A percentile compares a stretch with the other conserved stretches of the same genome.
Conservation (phyloP, 2,888 invertebrate genomes). For the Anthophora plumipes region DNA sequence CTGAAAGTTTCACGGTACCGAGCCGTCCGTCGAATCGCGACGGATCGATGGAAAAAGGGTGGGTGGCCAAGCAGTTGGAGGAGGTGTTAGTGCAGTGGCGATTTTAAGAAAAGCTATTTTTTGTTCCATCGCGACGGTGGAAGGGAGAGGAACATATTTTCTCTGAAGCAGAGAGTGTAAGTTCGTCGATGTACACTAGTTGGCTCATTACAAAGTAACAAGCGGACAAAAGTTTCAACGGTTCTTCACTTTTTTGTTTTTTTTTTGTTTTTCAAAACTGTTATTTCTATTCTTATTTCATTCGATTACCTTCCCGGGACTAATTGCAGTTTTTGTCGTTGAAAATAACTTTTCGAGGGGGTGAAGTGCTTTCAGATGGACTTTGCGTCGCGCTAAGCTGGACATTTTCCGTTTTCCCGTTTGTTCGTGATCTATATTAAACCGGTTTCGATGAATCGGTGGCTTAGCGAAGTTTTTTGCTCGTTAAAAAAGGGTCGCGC, state of each 20-base stretch:
- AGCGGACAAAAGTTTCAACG: background rate
- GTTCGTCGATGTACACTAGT: background rate
- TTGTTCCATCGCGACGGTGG: background rate
- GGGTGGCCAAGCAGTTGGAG: background rate
- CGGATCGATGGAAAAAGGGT: constrained; percentile 39
- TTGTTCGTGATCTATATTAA: constrained; percentile 30
- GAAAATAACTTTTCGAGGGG: constrained; percentile 17
- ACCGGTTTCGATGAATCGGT: constrained; percentile 22
- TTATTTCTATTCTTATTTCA: constrained; percentile 7
- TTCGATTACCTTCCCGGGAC: constrained; percentile 21
- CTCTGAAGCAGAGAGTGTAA: background rate
- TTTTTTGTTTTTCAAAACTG: background rate
- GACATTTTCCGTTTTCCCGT: constrained; percentile 13
- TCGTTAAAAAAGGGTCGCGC: constrained; percentile 4
- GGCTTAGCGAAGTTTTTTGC: constrained; percentile 18
- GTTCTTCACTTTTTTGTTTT: no score
- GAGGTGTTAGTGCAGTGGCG: background rate
- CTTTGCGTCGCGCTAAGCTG: background rate
- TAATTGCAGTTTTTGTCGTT: constrained; percentile 36
- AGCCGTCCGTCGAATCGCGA: constrained; percentile 31
- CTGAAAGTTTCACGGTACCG: constrained; percentile 30
- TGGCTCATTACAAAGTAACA: constrained; percentile 11
- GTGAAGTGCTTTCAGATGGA: constrained; percentile 24
- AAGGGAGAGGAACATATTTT: constrained; percentile 18
- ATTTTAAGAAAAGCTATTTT: constrained; percentile 37